Percentiles rank a stretch among this genome's conserved stretches.
Evolutionary conservation across 2,797 vertebrate species (phyloP).

Genomic region (Botia kubotai): DNA sequence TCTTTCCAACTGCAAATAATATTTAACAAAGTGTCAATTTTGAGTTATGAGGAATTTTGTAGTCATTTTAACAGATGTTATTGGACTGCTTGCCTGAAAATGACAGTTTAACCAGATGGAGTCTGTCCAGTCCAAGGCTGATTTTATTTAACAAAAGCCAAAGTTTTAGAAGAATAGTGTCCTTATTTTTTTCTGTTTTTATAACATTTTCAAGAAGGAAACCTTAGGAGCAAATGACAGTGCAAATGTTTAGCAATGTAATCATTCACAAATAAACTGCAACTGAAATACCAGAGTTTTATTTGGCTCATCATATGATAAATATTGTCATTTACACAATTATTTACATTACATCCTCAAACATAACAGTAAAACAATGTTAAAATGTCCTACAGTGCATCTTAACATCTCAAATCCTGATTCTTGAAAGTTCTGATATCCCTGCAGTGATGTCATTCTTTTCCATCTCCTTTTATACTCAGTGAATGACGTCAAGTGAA

Average conservation of each 20-base stretch:
- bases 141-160: no score
- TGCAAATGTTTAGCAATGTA: not conserved
- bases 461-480: not conserved
- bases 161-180: no score
- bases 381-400: not conserved
- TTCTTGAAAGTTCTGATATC: not conserved
- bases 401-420: not conserved
- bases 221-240: not conserved
- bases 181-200: not conserved
- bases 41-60: no score
- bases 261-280: constrained; percentile 19
- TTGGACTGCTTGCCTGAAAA: constrained; percentile 6
- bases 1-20: no score
- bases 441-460: not conserved
- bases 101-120: constrained; percentile 17
- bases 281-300: constrained; percentile 26
- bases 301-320: constrained; percentile 18
- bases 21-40: not conserved
- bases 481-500: not conserved
- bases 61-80: no score
- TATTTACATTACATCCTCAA: constrained; percentile 27
- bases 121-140: no score
- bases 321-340: constrained; percentile 15
- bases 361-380: not conserved
- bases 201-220: not conserved